Base-by-base conservation (phyloP, 92 coral and sea anemone genomes). In the Galaxea fascicularis region DNA sequence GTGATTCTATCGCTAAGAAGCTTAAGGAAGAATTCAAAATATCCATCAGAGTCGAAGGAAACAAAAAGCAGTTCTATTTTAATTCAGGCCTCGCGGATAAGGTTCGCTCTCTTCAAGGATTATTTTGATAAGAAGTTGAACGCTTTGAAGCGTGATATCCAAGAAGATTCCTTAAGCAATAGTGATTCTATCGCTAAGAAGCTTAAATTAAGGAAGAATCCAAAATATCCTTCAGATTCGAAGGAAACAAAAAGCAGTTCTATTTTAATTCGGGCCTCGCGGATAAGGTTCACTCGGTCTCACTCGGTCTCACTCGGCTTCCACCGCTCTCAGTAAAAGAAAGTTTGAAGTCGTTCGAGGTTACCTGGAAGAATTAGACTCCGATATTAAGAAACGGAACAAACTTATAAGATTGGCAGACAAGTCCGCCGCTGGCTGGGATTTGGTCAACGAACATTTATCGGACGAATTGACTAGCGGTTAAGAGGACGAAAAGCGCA, bases 381-480 rank as follows among this genome's bases (percentile, higher is more conserved):
- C 47, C 18, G 89, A 49, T 16, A 10, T 49, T 10, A 49, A 49
- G 54, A 49, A 49, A 49, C 54, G 54, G 10, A 49, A 49, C 54
- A 49, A 10, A 49, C 54, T 49, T 49, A 49, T 49, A 10, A 10
- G 54, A 49, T 77, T 20, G 84, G 89, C 20, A 76, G 79, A 49
- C 54, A 49, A 82, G 84, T 76, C n/a, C n/a, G n/a, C n/a, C n/a
- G n/a, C n/a, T n/a, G n/a, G n/a, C n/a, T n/a, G n/a, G n/a, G n/a
- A n/a, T 49, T 68, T 85, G 17, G 84, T 77, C 8, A 85, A 78
- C 78, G 82, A 87, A 27, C 79, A 87, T 60, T 51, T 78, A 49
- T 86, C 89, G 14, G 79, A 86, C 85, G 86, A 87, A 16, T 69
- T 86, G 28, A 83, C 85, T 16, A 67, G 80, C 62, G 86, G 90